These are phyloP conservation scores for Stenchaetothrips biformis DNA, from an alignment of 2,888 invertebrate species.

Conservation along the genomic window DNA sequence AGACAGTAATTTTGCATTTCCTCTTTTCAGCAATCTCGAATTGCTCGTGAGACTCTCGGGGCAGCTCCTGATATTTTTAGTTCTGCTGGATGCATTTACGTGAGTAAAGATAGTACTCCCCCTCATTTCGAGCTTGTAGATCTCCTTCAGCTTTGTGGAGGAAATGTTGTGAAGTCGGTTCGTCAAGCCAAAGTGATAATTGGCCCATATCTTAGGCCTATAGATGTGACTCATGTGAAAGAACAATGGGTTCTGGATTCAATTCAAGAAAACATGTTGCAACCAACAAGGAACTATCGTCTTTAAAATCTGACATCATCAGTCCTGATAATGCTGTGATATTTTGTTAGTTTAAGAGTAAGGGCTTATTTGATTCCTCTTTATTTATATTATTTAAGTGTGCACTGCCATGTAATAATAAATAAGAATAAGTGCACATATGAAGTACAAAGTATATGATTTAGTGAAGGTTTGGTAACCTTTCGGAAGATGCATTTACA, in stretches of 20 bases:
- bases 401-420: too few species aligned
- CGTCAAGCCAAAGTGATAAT: not conserved
- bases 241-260: conserved; percentile 5
- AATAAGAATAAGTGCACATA: not conserved
- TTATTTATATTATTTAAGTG: not conserved
- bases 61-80: not conserved
- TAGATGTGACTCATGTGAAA: not conserved
- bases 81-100: not conserved
- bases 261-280: conserved; percentile 9
- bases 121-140: not conserved
- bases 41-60: not conserved
- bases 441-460: not conserved
- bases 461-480: not conserved
- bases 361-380: not conserved
- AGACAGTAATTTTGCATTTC: not conserved
- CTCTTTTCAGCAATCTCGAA: not conserved
- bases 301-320: not conserved
- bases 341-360: not conserved
- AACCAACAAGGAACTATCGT: not conserved
- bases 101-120: not conserved
- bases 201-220: not conserved
- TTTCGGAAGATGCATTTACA: not conserved
- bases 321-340: not conserved
- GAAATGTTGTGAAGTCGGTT: not conserved
- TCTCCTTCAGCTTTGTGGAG: not conserved